Evolutionary conservation across 2,797 vertebrate species (phyloP).

Genomic region (Myotis planiceps): DNA sequence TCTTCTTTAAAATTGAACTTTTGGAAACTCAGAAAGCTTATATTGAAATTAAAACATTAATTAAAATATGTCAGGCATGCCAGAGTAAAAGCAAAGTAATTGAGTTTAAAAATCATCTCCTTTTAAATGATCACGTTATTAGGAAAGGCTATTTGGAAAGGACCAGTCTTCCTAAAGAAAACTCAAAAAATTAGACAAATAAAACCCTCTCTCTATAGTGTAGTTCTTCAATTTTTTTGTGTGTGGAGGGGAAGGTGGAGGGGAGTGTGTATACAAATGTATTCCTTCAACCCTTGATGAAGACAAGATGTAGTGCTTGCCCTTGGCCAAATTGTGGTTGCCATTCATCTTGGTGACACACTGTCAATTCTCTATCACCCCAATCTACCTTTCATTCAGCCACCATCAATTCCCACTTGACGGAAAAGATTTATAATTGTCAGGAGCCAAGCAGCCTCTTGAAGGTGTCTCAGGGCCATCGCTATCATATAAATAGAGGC

Average conservation of each 20-base stretch:
- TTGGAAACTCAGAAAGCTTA: background rate
- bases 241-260: background rate
- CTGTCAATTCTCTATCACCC: constrained; percentile 64
- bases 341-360: constrained; percentile 61
- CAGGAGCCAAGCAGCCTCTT: constrained; percentile 13
- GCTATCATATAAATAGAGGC: background rate
- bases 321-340: constrained; percentile 63
- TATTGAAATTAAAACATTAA: constrained; percentile 26
- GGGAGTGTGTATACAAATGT: background rate
- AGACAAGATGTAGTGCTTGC: constrained; percentile 64
- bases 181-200: constrained; percentile 32
- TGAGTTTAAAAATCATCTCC: background rate
- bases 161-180: background rate
- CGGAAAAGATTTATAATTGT: constrained; percentile 62
- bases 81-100: background rate
- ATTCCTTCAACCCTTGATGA: constrained; percentile 67
- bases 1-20: background rate
- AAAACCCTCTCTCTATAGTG: background rate
- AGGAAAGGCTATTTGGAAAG: background rate
- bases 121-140: background rate
- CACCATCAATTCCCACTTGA: constrained; percentile 61
- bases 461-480: background rate
- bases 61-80: constrained; percentile 6
- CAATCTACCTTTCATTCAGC: constrained; percentile 41
- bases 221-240: background rate